Evolutionary conservation across 2,797 vertebrate genomes (phyloP).

Genomic region (Dromococcyx pavoninus): DNA sequence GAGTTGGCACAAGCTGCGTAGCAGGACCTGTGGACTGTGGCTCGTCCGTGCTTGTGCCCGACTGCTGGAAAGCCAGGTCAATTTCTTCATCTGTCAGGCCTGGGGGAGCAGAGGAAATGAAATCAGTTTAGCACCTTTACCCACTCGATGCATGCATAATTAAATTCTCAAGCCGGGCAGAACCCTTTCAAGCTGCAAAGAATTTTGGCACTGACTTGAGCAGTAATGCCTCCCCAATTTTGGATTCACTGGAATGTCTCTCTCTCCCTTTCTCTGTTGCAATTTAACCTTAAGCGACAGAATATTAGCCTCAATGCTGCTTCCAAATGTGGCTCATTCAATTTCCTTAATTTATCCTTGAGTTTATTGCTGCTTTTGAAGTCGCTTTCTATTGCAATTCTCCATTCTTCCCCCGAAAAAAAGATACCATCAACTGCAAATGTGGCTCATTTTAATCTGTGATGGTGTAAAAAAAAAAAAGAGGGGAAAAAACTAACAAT

Average conservation of each 20-base stretch:
- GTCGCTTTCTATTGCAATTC: conserved; percentile 81
- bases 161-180: conserved; percentile 36
- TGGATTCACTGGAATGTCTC: conserved; percentile 74
- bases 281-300: conserved; percentile 86
- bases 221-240: conserved; percentile 68
- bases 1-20: conserved; percentile 71
- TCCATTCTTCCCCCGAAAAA: conserved; percentile 79
- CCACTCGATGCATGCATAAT: conserved; percentile 28
- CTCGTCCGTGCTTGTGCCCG: conserved; percentile 84
- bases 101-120: conserved; percentile 74
- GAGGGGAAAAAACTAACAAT: conserved; percentile 82
- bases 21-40: conserved; percentile 74
- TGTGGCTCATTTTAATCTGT: conserved; percentile 85
- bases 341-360: conserved; percentile 87
- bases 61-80: conserved; percentile 93
- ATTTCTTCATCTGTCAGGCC: conserved; percentile 95
- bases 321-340: conserved; percentile 86
- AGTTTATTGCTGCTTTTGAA: conserved; percentile 85
- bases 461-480: conserved; percentile 81
- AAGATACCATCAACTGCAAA: conserved; percentile 84
- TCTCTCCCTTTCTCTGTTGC: conserved; percentile 69
- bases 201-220: conserved; percentile 58
- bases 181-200: conserved; percentile 42
- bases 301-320: conserved; percentile 81
- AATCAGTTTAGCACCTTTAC: conserved; percentile 58